Evolutionary conservation across 2,888 invertebrate species (phyloP).

Genomic region (Corythucha ciliata): DNA sequence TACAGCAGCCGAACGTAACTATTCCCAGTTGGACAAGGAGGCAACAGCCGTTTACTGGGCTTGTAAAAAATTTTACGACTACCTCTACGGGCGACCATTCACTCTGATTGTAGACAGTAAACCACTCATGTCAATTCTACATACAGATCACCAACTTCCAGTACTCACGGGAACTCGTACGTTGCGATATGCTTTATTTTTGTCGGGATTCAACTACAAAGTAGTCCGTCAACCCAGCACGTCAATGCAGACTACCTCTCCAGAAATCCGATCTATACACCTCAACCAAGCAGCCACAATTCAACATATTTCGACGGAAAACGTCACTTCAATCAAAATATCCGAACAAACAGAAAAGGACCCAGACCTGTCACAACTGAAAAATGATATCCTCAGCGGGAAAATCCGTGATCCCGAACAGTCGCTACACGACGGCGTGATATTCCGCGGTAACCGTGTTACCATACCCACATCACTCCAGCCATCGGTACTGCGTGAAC

Average conservation of each 20-base stretch:
- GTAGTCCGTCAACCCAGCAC: conserved; percentile 10
- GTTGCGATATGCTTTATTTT: conserved; percentile 16
- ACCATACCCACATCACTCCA: too few relatives aligned
- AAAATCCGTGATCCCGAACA: too few relatives aligned
- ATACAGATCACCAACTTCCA: conserved; percentile 16
- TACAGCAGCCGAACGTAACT: neutral
- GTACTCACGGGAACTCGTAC: conserved; percentile 8
- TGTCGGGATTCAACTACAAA: conserved; percentile 12
- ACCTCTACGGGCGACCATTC: conserved; percentile 21
- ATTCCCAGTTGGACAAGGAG: conserved; percentile 17
- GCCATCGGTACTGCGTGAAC: too few relatives aligned
- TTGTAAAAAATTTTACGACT: conserved; percentile 9
- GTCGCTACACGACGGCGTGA: too few relatives aligned
- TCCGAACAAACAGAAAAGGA: too few relatives aligned
- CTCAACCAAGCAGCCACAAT: too few relatives aligned
- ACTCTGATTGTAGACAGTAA: conserved; percentile 23
- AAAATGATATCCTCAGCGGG: too few relatives aligned
- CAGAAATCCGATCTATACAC: conserved; percentile 8
- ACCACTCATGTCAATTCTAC: conserved; percentile 18
- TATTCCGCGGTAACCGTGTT: too few relatives aligned
- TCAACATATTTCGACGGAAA: too few relatives aligned
- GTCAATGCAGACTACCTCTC: conserved; percentile 21
- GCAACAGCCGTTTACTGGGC: conserved; percentile 24
- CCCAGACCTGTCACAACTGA: too few relatives aligned
- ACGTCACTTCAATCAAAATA: too few relatives aligned